phyloP scores from a whole-genome alignment of 2,888 invertebrate genomes.

The Phaonia tiefii region DNA sequence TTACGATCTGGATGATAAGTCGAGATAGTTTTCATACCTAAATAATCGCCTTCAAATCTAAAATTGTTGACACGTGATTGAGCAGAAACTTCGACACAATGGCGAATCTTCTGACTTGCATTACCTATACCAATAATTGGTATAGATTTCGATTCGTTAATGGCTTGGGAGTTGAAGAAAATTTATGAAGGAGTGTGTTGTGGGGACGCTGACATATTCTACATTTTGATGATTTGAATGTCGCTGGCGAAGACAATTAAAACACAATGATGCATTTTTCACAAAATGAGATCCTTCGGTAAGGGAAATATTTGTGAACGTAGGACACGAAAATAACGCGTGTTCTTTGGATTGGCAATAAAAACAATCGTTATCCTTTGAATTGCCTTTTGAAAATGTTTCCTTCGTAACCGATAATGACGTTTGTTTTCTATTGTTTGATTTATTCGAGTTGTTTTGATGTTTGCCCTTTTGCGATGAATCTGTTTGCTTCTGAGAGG shows the following conservation, averaged over 20 bases:
- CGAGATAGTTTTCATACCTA: constrained; percentile 20
- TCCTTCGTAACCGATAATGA: too few species aligned
- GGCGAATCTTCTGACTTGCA: too few species aligned
- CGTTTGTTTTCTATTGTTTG: neutral
- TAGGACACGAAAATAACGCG: too few species aligned
- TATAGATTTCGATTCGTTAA: too few species aligned
- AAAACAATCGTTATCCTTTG: neutral
- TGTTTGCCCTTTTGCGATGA: too few species aligned
- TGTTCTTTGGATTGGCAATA: constrained; percentile 18
- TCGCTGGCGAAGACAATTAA: neutral
- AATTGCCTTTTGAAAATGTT: constrained; percentile 4
- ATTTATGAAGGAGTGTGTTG: constrained; percentile 10
- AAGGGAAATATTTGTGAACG: constrained; percentile 1
- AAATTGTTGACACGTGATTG: too few species aligned
- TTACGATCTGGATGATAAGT: constrained; percentile 9
- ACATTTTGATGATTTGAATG: constrained; percentile 16
- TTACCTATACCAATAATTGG: too few species aligned
- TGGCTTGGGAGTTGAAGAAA: too few species aligned
- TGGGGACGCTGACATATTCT: too few species aligned
- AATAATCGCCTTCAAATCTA: constrained; percentile 13
- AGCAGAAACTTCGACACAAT: constrained; percentile 12
- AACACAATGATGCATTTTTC: too few species aligned
- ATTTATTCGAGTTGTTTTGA: neutral
- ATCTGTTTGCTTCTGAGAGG: neutral
- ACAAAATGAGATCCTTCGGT: constrained; percentile 15